These are phyloP conservation scores for Polypedilum vanderplanki DNA, from an alignment of 1,140 invertebrate genomes.

Conservation along the genomic window DNA sequence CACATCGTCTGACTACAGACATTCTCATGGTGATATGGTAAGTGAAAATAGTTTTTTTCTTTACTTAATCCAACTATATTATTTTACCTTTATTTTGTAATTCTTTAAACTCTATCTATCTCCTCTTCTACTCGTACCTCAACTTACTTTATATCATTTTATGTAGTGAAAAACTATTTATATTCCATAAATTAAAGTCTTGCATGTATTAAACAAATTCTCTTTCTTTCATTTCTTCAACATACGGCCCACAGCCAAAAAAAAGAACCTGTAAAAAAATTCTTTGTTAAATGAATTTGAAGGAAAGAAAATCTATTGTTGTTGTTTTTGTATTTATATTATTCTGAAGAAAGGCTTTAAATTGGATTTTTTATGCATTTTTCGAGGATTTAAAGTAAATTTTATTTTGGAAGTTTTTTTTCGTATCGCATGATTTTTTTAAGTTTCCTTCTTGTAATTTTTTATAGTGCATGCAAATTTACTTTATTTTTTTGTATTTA, in stretches of 20 bases:
- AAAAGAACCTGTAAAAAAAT: too few relatives aligned
- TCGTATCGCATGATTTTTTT: slow-evolving; percentile 1
- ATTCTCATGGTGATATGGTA: slow-evolving; percentile 68
- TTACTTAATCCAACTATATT: too few relatives aligned
- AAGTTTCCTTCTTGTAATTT: slow-evolving; percentile 18
- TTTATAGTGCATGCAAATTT: slow-evolving; percentile 21
- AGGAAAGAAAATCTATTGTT: too few relatives aligned
- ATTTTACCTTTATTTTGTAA: not conserved
- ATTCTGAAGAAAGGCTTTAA: too few relatives aligned
- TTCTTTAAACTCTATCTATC: not conserved
- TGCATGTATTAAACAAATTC: not conserved
- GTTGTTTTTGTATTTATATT: too few relatives aligned
- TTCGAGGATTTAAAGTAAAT: not conserved
- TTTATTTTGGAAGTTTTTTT: not conserved
- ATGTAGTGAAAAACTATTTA: not conserved
- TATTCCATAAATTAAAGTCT: not conserved
- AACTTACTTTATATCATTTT: not conserved
- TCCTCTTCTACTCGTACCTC: not conserved
- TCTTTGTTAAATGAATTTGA: too few relatives aligned
- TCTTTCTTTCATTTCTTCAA: not conserved
- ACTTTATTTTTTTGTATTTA: not conserved
- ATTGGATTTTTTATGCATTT: too few relatives aligned
- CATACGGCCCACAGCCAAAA: too few relatives aligned
- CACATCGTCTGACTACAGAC: slow-evolving; percentile 65
- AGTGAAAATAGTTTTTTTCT: slow-evolving; percentile 44